phyloP scores from a whole-genome alignment of 1,140 invertebrate genomes.

The Bombus balteatus region DNA sequence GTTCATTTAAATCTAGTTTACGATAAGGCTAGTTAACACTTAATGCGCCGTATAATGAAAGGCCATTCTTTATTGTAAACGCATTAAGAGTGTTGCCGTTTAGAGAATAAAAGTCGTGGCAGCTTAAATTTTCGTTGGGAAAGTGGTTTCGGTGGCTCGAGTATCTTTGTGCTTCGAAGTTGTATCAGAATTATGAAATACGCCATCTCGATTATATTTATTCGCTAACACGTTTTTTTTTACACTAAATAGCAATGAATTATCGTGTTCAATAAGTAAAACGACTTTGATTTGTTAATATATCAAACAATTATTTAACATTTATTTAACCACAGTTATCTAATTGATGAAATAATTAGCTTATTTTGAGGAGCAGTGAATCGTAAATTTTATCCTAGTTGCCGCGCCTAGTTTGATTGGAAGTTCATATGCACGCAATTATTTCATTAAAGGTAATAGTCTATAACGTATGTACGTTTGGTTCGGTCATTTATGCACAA shows the following conservation, averaged over 20 bases:
- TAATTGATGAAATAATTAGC: not conserved
- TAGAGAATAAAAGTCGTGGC: not conserved
- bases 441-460: not conserved
- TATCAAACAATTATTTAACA: not conserved
- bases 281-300: not conserved
- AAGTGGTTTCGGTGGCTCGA: too few relatives aligned
- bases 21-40: constrained; percentile 51
- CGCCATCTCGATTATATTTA: not conserved
- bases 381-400: not conserved
- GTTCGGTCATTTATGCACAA: not conserved
- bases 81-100: constrained; percentile 19
- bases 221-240: not conserved
- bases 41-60: constrained; percentile 39
- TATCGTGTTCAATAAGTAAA: not conserved
- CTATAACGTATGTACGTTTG: not conserved
- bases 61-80: constrained; percentile 43
- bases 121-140: not conserved
- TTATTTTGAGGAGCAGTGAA: not conserved
- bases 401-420: not conserved
- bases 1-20: constrained; percentile 64
- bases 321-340: not conserved
- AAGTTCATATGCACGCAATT: not conserved
- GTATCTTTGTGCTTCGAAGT: not conserved
- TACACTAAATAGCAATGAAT: not conserved
- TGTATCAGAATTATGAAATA: not conserved